Evolutionary conservation across 2,888 invertebrate species (phyloP).

Genomic region (Exephanes ischioxanthus): DNA sequence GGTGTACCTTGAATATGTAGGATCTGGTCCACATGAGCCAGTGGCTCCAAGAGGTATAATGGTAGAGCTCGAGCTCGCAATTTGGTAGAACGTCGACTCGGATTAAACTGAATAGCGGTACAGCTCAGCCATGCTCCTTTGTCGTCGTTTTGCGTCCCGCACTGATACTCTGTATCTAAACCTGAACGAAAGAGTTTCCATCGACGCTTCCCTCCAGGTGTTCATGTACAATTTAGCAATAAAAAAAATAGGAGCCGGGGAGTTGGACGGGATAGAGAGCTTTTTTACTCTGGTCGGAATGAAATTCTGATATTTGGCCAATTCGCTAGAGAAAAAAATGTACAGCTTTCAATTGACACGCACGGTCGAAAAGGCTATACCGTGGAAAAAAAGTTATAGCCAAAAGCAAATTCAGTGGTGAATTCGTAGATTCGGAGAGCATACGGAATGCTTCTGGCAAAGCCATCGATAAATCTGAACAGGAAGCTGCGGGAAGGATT

Average conservation of each 20-base stretch:
- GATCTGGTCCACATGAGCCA: constrained; percentile 23
- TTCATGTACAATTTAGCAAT: constrained; percentile 6
- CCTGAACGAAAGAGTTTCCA: constrained; percentile 18
- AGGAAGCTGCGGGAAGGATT: constrained; percentile 40
- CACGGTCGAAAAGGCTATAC: not conserved
- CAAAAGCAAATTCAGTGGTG: not conserved
- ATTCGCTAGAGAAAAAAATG: not conserved
- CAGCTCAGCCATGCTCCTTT: constrained; percentile 25
- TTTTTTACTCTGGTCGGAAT: not conserved
- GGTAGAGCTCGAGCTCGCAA: constrained; percentile 29
- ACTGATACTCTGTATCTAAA: constrained; percentile 14
- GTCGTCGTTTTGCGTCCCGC: constrained; percentile 42
- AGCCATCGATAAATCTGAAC: constrained; percentile 44
- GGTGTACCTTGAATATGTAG: constrained; percentile 5
- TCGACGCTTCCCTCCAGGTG: not conserved
- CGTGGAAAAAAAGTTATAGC: not conserved
- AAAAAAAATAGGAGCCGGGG: constrained; percentile 26
- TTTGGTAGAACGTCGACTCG: constrained; percentile 59
- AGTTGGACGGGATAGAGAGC: constrained; percentile 8
- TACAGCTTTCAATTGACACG: not conserved
- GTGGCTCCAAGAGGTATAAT: constrained; percentile 31
- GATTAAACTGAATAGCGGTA: constrained; percentile 38
- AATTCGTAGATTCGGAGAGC: constrained; percentile 2
- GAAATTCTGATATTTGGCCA: not conserved
- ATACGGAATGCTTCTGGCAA: constrained; percentile 18